A percentile compares a stretch with the other conserved stretches of the same genome.
These are phyloP conservation scores for Stegophylla sp. DNA, from an alignment of 2,888 invertebrate species.

Conservation along the genomic window DNA sequence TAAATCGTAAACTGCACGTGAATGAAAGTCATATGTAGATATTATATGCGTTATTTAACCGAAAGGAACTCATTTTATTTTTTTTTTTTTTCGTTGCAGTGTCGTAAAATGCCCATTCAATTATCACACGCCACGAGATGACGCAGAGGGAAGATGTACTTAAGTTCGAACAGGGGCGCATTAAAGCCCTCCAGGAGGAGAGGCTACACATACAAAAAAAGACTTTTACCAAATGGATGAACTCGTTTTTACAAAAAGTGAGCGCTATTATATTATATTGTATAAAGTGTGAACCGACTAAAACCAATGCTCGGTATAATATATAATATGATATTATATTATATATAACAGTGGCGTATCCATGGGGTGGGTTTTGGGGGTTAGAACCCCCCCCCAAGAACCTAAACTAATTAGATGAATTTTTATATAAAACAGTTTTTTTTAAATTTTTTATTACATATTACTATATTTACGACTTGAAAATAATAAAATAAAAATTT, in stretches of 20 bases:
- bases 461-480: too few relatives aligned
- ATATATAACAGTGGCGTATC: too few relatives aligned
- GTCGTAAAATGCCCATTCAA: slow-evolving; percentile 54
- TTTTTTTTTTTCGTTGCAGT: slow-evolving; percentile 26
- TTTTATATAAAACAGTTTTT: too few relatives aligned
- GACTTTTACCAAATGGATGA: slow-evolving; percentile 99
- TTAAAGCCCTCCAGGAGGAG: slow-evolving; percentile 95
- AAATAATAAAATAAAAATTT: too few relatives aligned
- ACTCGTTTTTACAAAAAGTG: slow-evolving; percentile 93
- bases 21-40: too few relatives aligned
- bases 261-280: slow-evolving; percentile 59
- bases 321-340: too few relatives aligned
- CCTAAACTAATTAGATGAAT: too few relatives aligned
- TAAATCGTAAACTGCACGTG: too few relatives aligned
- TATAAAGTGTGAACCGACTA: not conserved
- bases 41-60: too few relatives aligned
- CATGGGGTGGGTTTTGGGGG: too few relatives aligned
- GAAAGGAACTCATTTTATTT: too few relatives aligned
- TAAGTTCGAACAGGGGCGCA: slow-evolving; percentile 95
- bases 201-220: slow-evolving; percentile 98
- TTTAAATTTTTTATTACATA: too few relatives aligned
- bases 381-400: not conserved
- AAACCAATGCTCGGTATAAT: not conserved
- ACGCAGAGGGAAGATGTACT: slow-evolving; percentile 89
- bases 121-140: slow-evolving; percentile 71